Evolutionary conservation across 1,140 invertebrate species (phyloP), one percentile per base, ranked within the genome.

Genomic region (Chironomus tepperi): DNA sequence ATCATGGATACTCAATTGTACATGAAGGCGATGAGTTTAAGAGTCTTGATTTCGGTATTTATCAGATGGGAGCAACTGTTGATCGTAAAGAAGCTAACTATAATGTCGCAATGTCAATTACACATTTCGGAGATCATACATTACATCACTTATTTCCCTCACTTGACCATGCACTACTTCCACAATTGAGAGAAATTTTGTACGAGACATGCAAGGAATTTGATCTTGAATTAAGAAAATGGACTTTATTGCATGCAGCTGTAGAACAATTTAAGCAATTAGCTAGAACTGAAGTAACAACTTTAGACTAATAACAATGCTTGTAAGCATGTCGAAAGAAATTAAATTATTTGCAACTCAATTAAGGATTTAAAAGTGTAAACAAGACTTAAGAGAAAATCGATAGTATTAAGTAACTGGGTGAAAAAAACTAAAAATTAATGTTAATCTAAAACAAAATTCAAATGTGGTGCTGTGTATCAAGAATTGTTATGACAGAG

Each of bases 101-200:
- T 2, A 85, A 80, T 9, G 77, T 85, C 19, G 85, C 88, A 74
- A 76, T 89, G 2, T 83, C 83, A 6, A 73, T 89, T 9, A 85
- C 84, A 0, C 83, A 84, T 76, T 91, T 88, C 76, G 89, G 89
- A 12, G 85, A 86, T 8, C 93, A 95, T 80, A 83, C 84, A 0
- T 81, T 94, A 0, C 93, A 95, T 79, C 93, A 95, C 83, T 83
- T 95, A 1, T 88, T 95, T 77, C 93, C 93, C 0, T 92, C 91
- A 0, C 78, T 95, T n/a, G 93, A 94, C 79, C 92, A 94, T 77
- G 87, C 86, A 0, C 86, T 89, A 73, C 81, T 95, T 21, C 83
- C 85, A 3, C 81, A 87, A n/a, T 83, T 93, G 9, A 84, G 89
- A 77, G 87, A 88, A 0, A 81, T 88, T 15, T 87, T 93, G 34